Conservation (phyloP, 2,113 vertebrate species). For the Mus musculus region DNA sequence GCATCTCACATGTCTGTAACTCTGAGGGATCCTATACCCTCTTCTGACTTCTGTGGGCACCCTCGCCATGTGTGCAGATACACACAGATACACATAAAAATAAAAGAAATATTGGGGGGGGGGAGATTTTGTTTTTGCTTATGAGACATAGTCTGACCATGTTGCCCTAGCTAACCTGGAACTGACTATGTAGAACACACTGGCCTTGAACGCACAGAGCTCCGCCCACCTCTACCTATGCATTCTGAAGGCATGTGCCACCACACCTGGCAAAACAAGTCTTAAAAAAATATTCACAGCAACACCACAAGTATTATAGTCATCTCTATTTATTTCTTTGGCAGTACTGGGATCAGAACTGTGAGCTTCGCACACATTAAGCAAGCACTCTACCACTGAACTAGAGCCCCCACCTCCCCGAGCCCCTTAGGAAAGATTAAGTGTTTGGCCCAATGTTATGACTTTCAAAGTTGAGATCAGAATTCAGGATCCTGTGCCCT, state of each 20-base stretch:
- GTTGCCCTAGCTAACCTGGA: not conserved
- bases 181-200: not conserved
- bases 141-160: not conserved
- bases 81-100: not conserved
- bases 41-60: not conserved
- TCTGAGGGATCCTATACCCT: not conserved
- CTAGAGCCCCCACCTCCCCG: not conserved
- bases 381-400: not conserved
- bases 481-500: not conserved
- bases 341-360: not conserved
- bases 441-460: not conserved
- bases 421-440: not conserved
- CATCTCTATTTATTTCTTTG: not conserved
- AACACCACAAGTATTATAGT: not conserved
- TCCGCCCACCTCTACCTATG: not conserved
- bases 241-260: not conserved
- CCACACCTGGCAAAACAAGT: not conserved
- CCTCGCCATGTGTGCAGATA: not conserved
- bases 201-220: not conserved
- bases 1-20: not conserved
- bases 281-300: not conserved
- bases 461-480: slow-evolving; percentile 4
- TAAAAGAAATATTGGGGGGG: not conserved
- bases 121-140: not conserved
- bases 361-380: not conserved